Conservation (phyloP, 2,797 vertebrate species). For the Enteromius paludinosus region DNA sequence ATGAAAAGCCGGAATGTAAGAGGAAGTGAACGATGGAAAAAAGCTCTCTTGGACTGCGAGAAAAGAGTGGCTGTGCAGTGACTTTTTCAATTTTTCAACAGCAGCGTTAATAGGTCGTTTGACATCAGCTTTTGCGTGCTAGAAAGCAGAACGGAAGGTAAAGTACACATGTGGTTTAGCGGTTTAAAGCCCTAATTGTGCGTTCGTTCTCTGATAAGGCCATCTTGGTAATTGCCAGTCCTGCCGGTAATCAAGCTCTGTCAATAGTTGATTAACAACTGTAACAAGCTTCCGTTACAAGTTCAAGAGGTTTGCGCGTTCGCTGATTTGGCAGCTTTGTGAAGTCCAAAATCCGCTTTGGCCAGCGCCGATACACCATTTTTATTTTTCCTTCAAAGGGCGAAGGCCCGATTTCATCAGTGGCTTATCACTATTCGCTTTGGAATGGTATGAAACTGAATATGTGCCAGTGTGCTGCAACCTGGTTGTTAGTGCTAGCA, state of each 20-base stretch:
- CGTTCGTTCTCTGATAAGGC: background rate
- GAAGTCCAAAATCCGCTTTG: conserved; percentile 36
- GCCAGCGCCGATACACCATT: conserved; percentile 4
- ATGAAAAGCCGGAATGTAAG: conserved; percentile 46
- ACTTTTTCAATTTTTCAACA: conserved; percentile 28
- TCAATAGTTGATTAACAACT: conserved; percentile 48
- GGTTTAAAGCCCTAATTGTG: conserved; percentile 1
- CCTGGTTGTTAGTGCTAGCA: background rate
- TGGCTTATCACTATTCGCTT: conserved; percentile 4
- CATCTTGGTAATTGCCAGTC: conserved; percentile 28
- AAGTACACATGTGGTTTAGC: conserved; percentile 18
- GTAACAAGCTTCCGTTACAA: conserved; percentile 33
- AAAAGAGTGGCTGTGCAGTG: conserved; percentile 1
- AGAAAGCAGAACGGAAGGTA: background rate
- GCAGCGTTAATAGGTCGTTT: background rate
- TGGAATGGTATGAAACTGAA: conserved; percentile 1
- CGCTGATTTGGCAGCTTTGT: conserved; percentile 31
- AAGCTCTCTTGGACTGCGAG: background rate
- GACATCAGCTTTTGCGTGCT: background rate
- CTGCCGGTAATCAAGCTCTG: conserved; percentile 29
- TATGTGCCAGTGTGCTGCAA: conserved; percentile 19
- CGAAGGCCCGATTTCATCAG: conserved; percentile 32
- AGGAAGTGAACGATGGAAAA: conserved; percentile 25
- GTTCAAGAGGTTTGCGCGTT: conserved; percentile 2
- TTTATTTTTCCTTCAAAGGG: conserved; percentile 20